phyloP scores from a whole-genome alignment of 64 coral and sea anemone species.

The Acropora yongei region DNA sequence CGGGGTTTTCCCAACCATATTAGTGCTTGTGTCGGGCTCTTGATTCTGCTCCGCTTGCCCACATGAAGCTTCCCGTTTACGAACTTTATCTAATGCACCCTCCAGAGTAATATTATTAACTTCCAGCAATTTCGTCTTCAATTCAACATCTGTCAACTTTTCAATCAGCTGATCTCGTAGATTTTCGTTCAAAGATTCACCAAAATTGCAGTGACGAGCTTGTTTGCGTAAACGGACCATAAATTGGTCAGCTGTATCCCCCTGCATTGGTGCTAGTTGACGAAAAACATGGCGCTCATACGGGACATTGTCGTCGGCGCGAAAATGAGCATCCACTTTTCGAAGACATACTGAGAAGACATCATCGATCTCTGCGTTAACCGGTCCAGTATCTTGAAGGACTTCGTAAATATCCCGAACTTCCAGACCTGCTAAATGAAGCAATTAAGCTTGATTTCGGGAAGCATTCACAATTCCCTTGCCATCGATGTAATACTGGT shows the following conservation, averaged over 20 bases:
- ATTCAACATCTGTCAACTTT: no score
- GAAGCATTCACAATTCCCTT: neutral
- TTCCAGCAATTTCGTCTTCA: neutral
- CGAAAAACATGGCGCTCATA: conserved; percentile 46
- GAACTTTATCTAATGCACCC: neutral
- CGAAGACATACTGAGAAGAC: neutral
- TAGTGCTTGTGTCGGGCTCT: neutral
- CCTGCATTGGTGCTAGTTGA: conserved; percentile 16
- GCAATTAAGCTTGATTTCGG: neutral
- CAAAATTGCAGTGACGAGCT: no score
- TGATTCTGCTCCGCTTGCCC: neutral
- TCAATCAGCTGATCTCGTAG: neutral
- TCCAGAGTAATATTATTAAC: neutral
- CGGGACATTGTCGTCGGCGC: conserved; percentile 50
- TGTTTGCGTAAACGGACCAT: no score
- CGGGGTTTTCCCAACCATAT: neutral
- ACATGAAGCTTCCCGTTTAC: no score
- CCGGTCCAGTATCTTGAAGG: neutral
- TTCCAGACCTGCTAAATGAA: conserved; percentile 4
- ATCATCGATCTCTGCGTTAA: neutral
- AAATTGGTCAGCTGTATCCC: neutral
- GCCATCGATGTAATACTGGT: neutral
- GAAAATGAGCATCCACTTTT: conserved; percentile 44
- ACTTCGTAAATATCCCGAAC: neutral
- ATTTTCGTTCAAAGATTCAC: conserved; percentile 4